phyloP scores from a whole-genome alignment of 2,888 invertebrate genomes.

The Physocephala rufipes region DNA sequence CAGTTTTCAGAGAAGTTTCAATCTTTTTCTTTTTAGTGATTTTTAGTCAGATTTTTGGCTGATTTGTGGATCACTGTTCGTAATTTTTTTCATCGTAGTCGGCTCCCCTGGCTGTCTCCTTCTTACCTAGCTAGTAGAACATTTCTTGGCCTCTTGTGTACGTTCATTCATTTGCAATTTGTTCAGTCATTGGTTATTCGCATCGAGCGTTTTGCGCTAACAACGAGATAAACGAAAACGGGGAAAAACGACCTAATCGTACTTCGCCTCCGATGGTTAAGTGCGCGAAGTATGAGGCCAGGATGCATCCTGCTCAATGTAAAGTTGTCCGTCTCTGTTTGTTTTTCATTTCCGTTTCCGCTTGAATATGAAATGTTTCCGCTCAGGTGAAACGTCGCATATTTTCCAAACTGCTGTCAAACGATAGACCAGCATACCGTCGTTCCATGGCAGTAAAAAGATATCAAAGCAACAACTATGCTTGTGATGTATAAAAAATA shows the following conservation, averaged over 20 bases:
- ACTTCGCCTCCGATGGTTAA: background rate
- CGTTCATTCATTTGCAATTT: conserved; percentile 15
- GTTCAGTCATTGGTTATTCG: conserved; percentile 8
- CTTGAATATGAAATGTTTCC: conserved; percentile 38
- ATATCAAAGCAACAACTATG: background rate
- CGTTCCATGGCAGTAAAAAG: background rate
- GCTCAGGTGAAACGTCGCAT: conserved; percentile 1
- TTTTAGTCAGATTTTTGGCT: too few species aligned
- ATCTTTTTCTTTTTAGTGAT: too few species aligned
- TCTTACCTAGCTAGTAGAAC: background rate
- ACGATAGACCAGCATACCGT: too few species aligned
- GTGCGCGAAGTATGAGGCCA: background rate
- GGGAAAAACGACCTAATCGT: background rate
- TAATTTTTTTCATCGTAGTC: background rate
- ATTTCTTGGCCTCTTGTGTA: background rate
- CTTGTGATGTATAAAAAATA: background rate
- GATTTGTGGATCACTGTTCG: too few species aligned
- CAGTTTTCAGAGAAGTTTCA: too few species aligned
- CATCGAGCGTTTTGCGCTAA: background rate
- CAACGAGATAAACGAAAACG: conserved; percentile 8
- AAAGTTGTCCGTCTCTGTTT: conserved; percentile 43
- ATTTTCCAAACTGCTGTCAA: background rate
- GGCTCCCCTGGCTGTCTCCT: too few species aligned
- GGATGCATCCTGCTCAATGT: too few species aligned
- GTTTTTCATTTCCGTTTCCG: conserved; percentile 51